Percentiles rank a stretch among this genome's conserved stretches.
These are phyloP conservation scores for Chrysochloris asiatica DNA, from an alignment of 2,113 vertebrate genomes.

Conservation along the genomic window DNA sequence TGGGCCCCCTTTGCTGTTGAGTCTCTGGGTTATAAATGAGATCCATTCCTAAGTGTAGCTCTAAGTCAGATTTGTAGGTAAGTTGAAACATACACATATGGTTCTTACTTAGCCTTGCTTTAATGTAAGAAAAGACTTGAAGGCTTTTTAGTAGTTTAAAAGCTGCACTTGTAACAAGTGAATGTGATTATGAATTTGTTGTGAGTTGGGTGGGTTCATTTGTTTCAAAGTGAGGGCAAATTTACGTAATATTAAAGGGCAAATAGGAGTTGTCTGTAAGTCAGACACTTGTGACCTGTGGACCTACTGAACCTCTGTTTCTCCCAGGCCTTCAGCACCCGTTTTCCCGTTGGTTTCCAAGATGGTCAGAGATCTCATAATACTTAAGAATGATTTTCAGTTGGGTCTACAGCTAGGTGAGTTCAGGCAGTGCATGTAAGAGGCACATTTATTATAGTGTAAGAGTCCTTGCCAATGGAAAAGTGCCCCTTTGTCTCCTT, in stretches of 20 bases:
- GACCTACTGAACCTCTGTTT: background rate
- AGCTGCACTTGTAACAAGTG: background rate
- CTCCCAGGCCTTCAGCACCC: background rate
- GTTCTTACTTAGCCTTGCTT: no score
- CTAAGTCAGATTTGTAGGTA: no score
- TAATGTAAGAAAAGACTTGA: no score
- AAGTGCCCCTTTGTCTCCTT: fast-evolving
- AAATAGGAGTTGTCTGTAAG: background rate
- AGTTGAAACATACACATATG: no score
- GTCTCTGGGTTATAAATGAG: no score
- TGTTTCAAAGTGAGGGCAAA: background rate
- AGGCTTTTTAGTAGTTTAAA: background rate
- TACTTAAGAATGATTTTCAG: background rate
- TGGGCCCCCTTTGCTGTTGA: fast-evolving
- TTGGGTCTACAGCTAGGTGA: background rate
- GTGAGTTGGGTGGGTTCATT: background rate
- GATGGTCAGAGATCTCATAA: background rate
- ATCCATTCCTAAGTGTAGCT: no score
- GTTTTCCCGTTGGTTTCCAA: background rate
- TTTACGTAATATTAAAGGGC: background rate
- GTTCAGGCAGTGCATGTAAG: background rate
- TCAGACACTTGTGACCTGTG: no score
- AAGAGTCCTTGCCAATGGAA: background rate
- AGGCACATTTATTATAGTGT: background rate
- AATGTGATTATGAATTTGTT: background rate